Conservation (phyloP, 2,797 vertebrate genomes). For the Cygnus olor region DNA sequence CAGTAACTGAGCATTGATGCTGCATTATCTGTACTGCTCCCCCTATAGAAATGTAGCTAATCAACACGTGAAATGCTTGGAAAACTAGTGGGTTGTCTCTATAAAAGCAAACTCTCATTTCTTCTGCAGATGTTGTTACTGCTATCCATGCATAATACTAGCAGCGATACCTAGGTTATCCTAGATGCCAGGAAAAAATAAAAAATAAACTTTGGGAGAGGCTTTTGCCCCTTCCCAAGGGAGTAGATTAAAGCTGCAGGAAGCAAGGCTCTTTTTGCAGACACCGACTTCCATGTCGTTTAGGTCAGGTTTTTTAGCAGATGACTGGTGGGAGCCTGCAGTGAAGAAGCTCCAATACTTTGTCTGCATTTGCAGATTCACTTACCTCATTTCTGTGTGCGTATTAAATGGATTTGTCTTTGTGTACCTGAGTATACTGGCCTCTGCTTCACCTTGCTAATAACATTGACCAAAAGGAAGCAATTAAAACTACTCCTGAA, state of each 20-base stretch:
- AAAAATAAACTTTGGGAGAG: not conserved
- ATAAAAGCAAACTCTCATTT: not conserved
- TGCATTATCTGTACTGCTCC: not conserved
- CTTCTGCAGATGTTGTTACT: not conserved
- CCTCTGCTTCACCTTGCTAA: not conserved
- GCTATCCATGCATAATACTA: not conserved
- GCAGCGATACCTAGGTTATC: not conserved
- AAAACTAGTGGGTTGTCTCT: accelerated
- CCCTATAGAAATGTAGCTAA: not conserved
- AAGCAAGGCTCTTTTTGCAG: not conserved
- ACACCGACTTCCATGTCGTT: accelerated
- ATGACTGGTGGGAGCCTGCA: not conserved
- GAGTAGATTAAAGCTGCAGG: not conserved
- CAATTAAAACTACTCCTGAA: not conserved
- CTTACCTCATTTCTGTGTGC: not conserved
- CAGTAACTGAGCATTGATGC: not conserved
- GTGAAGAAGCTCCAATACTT: not conserved
- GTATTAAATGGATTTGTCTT: not conserved
- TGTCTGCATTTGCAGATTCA: not conserved
- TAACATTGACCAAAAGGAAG: not conserved
- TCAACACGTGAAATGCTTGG: not conserved
- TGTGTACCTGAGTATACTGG: not conserved
- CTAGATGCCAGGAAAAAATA: not conserved
- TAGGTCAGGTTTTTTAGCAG: not conserved
- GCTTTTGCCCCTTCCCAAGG: not conserved